Conservation (phyloP, 2,888 invertebrate genomes). For the Machimus rusticus region DNA sequence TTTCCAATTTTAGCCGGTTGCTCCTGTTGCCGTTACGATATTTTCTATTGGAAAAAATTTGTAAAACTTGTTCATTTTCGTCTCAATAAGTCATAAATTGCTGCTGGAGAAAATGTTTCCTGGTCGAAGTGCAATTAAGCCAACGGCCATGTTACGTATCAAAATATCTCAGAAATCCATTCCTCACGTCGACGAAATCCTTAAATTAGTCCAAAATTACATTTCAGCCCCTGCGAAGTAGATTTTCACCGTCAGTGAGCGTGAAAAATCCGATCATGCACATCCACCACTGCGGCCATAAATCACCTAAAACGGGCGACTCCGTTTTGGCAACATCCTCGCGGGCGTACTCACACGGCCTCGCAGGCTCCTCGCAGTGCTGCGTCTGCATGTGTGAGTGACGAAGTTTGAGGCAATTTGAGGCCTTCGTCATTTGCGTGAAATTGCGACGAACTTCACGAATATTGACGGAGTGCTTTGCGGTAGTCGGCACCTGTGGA, state of each 20-base stretch:
- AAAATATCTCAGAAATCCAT: background rate
- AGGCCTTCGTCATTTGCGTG: background rate
- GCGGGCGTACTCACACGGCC: background rate
- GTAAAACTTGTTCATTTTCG: background rate
- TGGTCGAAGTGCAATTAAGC: background rate
- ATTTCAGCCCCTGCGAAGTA: constrained; percentile 8
- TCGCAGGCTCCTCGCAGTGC: background rate
- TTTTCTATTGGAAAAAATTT: background rate
- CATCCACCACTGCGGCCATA: background rate
- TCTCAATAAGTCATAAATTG: background rate
- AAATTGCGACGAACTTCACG: background rate
- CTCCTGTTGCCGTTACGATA: background rate
- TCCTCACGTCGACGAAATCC: background rate
- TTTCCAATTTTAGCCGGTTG: too few relatives aligned
- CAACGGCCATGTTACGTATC: background rate
- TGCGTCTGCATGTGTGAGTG: background rate
- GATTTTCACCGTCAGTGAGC: constrained; percentile 40
- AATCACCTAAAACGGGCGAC: background rate
- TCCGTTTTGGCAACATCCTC: background rate
- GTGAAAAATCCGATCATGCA: constrained; percentile 38
- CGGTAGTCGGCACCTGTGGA: background rate
- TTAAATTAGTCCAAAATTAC: constrained; percentile 29
- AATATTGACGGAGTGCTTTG: background rate
- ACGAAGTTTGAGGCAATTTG: background rate
- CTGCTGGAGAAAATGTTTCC: background rate